Base-by-base conservation (phyloP, 1,140 invertebrate genomes). In the Melitaea cinxia region DNA sequence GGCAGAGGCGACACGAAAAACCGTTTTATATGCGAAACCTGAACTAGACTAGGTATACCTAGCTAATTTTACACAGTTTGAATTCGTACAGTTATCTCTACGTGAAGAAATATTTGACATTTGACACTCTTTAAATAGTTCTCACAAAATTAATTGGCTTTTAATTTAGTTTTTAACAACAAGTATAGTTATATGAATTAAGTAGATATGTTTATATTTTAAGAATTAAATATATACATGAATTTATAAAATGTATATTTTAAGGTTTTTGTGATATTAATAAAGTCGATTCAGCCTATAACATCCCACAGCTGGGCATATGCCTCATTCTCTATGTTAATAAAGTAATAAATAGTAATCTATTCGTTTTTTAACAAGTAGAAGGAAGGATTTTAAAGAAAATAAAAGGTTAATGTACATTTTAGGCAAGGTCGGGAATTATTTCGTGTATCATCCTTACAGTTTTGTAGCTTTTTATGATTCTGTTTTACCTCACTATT, bases 1-100 rank as follows among this genome's bases (percentile, higher is more conserved):
- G 21, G 54, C 10, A 56, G 54, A 42, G 37, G 39, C 37, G 39
- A 17, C 19, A 21, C 55, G 37, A 58, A 58, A 28, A 7, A 39
- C 55, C 35, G 42, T 58, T 58, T 58, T 45, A 58, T 19, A 58
- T 58, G 55, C 55, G 47, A 58, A 58, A 58, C 54, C 37, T 56
- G 54, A 56, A 56, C 54, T 58, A 58, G 55, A 14, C 42, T 45
- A n/a, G n/a, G n/a, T n/a, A 39, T 28, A 37, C 19, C 23, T 37
- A 47, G 39, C 4, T 58, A 37, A 58, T 58, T 58, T 39, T 58
- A 30, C 21, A 42, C 10, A 39, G 24, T 58, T 58, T 58, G 24
- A 39, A 58, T 58, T 58, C 55, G 47, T 58, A 39, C 10, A 42
- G 37, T 37, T 17, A 19, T 37, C 24, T 58, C 24, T 26, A 15